phyloP scores from a whole-genome alignment of 2,113 vertebrate species.

The Lota lota region DNA sequence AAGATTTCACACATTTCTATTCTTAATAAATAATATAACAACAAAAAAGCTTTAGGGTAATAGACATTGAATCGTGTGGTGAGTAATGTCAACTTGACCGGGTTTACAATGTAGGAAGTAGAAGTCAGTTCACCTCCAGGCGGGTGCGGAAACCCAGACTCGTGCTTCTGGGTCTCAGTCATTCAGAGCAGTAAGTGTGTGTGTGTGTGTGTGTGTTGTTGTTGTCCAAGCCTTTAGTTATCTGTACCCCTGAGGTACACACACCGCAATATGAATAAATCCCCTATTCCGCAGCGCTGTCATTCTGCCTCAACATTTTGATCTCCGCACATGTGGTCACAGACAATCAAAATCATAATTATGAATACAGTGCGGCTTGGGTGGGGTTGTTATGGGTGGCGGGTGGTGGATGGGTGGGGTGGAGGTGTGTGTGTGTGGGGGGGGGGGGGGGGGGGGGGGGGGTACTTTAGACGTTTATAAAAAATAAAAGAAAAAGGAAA shows the following conservation, averaged over 20 bases:
- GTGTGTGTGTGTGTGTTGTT: background rate
- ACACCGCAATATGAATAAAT: slow-evolving; percentile 57
- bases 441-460: slow-evolving; percentile 13
- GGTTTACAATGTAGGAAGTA: too few relatives aligned
- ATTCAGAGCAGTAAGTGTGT: background rate
- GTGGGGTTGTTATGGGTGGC: background rate
- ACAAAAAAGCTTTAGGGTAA: too few relatives aligned
- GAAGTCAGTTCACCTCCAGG: too few relatives aligned
- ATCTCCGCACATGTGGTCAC: slow-evolving; percentile 61
- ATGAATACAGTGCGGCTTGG: slow-evolving; percentile 59
- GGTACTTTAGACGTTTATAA: slow-evolving; percentile 53
- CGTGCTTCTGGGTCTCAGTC: background rate
- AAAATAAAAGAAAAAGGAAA: slow-evolving; percentile 22
- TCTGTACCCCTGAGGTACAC: slow-evolving; percentile 36
- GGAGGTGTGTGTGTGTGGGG: background rate
- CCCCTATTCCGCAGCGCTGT: slow-evolving; percentile 45
- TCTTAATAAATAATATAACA: too few relatives aligned
- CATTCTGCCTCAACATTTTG: slow-evolving; percentile 59
- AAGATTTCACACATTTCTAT: too few relatives aligned
- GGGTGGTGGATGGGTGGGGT: slow-evolving; percentile 9
- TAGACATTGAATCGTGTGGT: too few relatives aligned
- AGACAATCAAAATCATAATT: slow-evolving; percentile 73
- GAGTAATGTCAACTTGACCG: too few relatives aligned
- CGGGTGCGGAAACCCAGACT: too few relatives aligned
- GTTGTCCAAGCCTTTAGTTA: slow-evolving; percentile 16